These are phyloP conservation scores for Aurelia aurita DNA, from an alignment of 30 jellyfish, hydroid and myxozoan species.

Conservation along the genomic window DNA sequence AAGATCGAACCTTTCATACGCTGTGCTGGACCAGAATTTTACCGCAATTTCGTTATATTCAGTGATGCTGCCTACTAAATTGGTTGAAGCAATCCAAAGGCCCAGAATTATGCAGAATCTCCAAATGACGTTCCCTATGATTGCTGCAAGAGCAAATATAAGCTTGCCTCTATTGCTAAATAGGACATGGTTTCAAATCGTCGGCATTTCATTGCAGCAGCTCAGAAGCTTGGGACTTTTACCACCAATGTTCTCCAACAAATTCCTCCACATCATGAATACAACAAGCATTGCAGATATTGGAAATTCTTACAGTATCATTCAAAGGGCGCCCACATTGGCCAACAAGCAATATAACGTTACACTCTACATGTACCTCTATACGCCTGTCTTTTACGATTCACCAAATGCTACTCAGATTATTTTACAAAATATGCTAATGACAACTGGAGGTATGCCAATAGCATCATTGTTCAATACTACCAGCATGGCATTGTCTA, in stretches of 20 bases:
- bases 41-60: not conserved
- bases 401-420: not conserved
- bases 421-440: too few relatives aligned
- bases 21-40: not conserved
- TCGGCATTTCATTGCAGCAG: not conserved
- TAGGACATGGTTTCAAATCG: too few relatives aligned
- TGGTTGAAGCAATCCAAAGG: not conserved
- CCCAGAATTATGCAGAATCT: not conserved
- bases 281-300: not conserved
- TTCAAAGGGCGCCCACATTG: not conserved
- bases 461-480: not conserved
- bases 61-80: not conserved
- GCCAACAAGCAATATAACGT: not conserved
- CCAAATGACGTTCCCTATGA: not conserved
- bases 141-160: too few relatives aligned
- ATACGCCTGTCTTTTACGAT: not conserved
- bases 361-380: not conserved
- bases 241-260: not conserved
- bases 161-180: too few relatives aligned
- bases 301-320: not conserved
- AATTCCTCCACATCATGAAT: not conserved
- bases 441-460: not conserved
- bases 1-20: not conserved
- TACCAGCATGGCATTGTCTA: not conserved
- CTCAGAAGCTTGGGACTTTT: not conserved